Conservation (phyloP, 2,797 vertebrate species). For the Silurus aristotelis region DNA sequence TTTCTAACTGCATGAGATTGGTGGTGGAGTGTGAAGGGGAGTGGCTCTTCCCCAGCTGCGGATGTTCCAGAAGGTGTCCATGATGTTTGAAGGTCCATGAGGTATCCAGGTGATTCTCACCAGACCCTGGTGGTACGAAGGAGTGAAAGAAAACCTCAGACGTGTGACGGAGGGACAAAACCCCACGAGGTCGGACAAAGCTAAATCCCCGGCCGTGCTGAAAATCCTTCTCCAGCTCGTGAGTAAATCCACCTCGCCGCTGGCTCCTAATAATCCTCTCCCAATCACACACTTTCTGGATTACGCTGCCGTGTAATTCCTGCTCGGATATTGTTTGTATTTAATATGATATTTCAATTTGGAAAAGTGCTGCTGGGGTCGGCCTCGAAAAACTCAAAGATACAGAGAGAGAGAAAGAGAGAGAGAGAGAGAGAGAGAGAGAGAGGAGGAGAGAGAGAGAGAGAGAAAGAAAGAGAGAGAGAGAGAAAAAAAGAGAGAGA, state of each 20-base stretch:
- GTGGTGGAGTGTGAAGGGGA: background rate
- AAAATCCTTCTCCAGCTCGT: conserved; percentile 65
- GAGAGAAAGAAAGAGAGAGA: background rate
- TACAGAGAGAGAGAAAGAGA: too few relatives aligned
- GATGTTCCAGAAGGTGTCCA: background rate
- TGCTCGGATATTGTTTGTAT: conserved; percentile 71
- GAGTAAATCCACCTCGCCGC: conserved; percentile 68
- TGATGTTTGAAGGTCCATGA: background rate
- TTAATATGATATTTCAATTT: conserved; percentile 77
- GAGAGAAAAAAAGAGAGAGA: too few relatives aligned
- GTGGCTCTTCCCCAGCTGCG: background rate
- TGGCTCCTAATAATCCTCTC: conserved; percentile 69
- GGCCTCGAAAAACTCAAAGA: conserved; percentile 54
- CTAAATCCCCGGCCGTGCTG: conserved; percentile 62
- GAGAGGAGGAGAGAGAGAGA: background rate
- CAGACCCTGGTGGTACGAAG: background rate
- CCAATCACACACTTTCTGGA: conserved; percentile 78
- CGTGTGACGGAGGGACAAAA: background rate
- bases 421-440: background rate
- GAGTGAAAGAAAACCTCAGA: background rate
- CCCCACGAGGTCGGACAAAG: background rate
- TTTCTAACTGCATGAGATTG: background rate
- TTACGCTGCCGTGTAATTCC: conserved; percentile 73
- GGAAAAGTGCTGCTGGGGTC: conserved; percentile 57
- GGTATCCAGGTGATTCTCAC: background rate